These are phyloP conservation scores for Pissodes strobi DNA, from an alignment of 1,140 invertebrate genomes.

Conservation along the genomic window DNA sequence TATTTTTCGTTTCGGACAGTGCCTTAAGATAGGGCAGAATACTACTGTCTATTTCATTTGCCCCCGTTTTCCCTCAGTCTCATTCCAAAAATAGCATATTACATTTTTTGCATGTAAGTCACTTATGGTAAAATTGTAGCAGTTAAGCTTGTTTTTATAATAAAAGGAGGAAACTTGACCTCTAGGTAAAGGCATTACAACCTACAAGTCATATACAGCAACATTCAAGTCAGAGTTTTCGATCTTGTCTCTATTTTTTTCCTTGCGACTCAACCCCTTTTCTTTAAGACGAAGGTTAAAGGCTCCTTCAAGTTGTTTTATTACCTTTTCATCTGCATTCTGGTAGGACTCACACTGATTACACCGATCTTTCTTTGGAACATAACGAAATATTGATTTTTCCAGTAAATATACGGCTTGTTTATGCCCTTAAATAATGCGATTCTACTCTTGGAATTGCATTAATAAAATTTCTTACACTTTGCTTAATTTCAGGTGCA, in stretches of 20 bases:
- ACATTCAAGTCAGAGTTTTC: slow-evolving; percentile 36
- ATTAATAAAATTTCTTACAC: slow-evolving; percentile 36
- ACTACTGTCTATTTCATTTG: slow-evolving; percentile 46
- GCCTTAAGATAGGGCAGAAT: slow-evolving; percentile 40
- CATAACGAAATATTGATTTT: slow-evolving; percentile 29
- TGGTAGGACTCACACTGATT: slow-evolving; percentile 49
- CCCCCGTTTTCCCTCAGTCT: slow-evolving; percentile 43
- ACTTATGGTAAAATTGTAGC: too few species aligned
- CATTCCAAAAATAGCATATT: slow-evolving; percentile 47
- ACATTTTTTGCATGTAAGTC: slow-evolving; percentile 45
- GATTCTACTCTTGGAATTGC: too few species aligned
- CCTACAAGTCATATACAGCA: slow-evolving; percentile 53
- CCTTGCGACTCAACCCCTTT: slow-evolving; percentile 42
- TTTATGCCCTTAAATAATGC: too few species aligned
- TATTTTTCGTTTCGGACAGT: background rate
- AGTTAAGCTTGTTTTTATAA: slow-evolving; percentile 51
- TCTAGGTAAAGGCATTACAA: slow-evolving; percentile 49
- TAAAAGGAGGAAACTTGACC: slow-evolving; percentile 50
- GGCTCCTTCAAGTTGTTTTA: slow-evolving; percentile 30
- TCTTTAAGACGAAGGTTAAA: slow-evolving; percentile 46
- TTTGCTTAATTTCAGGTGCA: slow-evolving; percentile 29
- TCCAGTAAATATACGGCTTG: too few species aligned
- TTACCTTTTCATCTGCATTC: slow-evolving; percentile 42
- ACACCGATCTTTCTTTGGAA: slow-evolving; percentile 55
- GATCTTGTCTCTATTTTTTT: slow-evolving; percentile 49